These are phyloP conservation scores for Enteromius argenteus DNA, from an alignment of 2,797 vertebrate species.

Conservation along the genomic window DNA sequence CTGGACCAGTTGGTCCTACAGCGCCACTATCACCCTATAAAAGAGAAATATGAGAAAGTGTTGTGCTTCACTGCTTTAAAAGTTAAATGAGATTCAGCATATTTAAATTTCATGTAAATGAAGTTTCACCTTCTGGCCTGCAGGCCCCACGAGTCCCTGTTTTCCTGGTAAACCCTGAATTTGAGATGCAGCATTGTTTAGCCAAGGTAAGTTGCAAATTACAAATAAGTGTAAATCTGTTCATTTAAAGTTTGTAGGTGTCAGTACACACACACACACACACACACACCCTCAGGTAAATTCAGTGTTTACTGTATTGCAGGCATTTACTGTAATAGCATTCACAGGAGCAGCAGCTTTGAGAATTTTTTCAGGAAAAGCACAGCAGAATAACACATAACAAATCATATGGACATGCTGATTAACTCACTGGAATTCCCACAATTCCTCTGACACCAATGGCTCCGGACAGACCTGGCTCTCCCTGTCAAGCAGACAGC, in stretches of 20 bases:
- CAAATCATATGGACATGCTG: not conserved
- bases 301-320: not conserved
- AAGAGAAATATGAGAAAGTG: not conserved
- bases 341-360: not conserved
- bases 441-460: slow-evolving; percentile 78
- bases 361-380: not conserved
- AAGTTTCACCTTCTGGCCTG: slow-evolving; percentile 76
- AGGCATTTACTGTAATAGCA: not conserved
- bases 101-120: not conserved
- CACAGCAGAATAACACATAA: not conserved
- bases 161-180: slow-evolving; percentile 81
- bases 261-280: not conserved
- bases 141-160: slow-evolving; percentile 72
- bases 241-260: not conserved
- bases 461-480: slow-evolving; percentile 74
- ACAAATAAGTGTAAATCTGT: not conserved
- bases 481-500: slow-evolving; percentile 74
- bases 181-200: slow-evolving; percentile 33
- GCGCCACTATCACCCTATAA: slow-evolving; percentile 76
- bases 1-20: slow-evolving; percentile 72
- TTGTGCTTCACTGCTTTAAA: not conserved
- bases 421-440: slow-evolving; percentile 82
- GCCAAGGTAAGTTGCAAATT: not conserved
- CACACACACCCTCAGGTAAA: not conserved
- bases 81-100: not conserved